These are phyloP conservation scores for Erythrocercus mccallii DNA, from an alignment of 2,113 vertebrate species.

Conservation along the genomic window DNA sequence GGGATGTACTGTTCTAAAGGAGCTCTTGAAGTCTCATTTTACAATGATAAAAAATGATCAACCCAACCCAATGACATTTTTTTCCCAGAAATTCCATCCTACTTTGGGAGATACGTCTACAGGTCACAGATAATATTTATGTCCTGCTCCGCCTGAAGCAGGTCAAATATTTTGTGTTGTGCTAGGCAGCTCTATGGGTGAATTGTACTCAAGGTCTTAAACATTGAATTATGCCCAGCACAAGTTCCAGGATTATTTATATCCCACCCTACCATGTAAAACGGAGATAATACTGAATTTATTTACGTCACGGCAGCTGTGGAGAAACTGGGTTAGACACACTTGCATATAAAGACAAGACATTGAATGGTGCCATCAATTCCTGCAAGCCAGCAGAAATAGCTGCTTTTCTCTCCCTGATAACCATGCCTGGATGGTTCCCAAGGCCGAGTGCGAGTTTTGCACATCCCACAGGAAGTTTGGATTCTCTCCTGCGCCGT, in stretches of 20 bases:
- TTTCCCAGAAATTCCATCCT: not conserved
- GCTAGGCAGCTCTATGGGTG: not conserved
- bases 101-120: not conserved
- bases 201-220: not conserved
- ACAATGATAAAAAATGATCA: not conserved
- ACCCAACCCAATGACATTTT: not conserved
- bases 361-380: slow-evolving; percentile 45
- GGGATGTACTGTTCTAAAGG: not conserved
- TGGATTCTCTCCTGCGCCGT: slow-evolving; percentile 40
- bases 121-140: not conserved
- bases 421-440: slow-evolving; percentile 37
- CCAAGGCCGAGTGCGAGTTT: slow-evolving; percentile 39
- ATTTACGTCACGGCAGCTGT: slow-evolving; percentile 43
- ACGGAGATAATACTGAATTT: slow-evolving; percentile 23
- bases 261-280: not conserved
- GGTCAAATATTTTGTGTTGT: not conserved
- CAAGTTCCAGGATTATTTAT: slow-evolving; percentile 15
- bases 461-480: slow-evolving; percentile 62
- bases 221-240: not conserved
- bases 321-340: slow-evolving; percentile 45
- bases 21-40: not conserved
- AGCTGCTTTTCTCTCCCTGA: slow-evolving; percentile 44
- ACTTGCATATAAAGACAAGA: slow-evolving; percentile 12
- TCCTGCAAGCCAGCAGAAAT: slow-evolving; percentile 61
- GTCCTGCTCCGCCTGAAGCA: not conserved